Conservation (phyloP, 2,797 vertebrate species). For the Phalloptychus januarius region DNA sequence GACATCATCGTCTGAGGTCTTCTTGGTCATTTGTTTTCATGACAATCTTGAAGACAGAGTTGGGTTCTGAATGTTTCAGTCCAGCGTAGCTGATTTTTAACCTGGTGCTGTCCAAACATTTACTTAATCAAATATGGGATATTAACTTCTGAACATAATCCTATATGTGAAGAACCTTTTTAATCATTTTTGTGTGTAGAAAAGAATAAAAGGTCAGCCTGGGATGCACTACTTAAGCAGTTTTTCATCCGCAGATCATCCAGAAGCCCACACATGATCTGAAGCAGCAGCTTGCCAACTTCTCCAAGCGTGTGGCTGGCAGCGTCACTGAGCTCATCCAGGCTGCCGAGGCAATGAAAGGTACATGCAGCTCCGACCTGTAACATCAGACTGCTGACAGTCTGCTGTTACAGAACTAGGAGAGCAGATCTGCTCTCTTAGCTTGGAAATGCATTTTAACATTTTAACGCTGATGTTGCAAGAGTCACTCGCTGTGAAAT, state of each 20-base stretch:
- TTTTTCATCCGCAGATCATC: slow-evolving; percentile 68
- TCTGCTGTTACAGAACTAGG: neutral
- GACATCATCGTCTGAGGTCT: neutral
- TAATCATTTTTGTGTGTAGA: neutral
- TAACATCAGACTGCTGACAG: neutral
- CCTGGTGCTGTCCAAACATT: neutral
- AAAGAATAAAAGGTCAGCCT: neutral
- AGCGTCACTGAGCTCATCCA: slow-evolving; percentile 97
- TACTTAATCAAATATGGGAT: neutral
- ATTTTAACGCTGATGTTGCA: neutral
- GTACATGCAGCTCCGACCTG: slow-evolving; percentile 66
- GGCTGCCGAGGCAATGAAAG: slow-evolving; percentile 97
- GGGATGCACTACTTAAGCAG: neutral
- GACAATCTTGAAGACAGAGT: neutral
- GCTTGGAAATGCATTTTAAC: neutral
- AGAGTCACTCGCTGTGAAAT: neutral
- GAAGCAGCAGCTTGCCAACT: slow-evolving; percentile 88
- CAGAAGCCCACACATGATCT: slow-evolving; percentile 92
- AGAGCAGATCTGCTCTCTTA: neutral
- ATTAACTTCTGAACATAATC: neutral
- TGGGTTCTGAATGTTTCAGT: neutral
- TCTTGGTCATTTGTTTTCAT: neutral
- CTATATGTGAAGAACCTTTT: neutral
- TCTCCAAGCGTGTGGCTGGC: slow-evolving; percentile 91
- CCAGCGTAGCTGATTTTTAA: neutral